phyloP scores from a whole-genome alignment of 2,888 invertebrate species.

The Tanypteryx hageni region DNA sequence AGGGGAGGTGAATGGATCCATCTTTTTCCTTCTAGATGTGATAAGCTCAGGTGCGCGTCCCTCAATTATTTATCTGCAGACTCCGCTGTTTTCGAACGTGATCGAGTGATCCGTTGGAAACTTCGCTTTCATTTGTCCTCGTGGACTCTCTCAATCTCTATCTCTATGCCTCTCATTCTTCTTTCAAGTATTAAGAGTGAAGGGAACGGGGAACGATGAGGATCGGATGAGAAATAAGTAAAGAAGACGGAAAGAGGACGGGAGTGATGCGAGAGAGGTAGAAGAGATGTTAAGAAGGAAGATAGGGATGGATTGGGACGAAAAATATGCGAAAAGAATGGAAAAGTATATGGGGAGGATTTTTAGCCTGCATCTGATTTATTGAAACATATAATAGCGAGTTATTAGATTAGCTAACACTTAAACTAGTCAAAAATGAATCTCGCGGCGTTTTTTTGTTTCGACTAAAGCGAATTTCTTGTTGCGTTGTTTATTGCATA shows the following conservation, averaged over 20 bases:
- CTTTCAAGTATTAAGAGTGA: not conserved
- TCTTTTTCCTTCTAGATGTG: not conserved
- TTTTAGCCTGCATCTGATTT: too few relatives aligned
- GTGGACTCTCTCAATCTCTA: not conserved
- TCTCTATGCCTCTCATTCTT: not conserved
- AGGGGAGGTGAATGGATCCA: not conserved
- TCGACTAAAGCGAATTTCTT: too few relatives aligned
- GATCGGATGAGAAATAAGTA: not conserved
- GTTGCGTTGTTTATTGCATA: too few relatives aligned
- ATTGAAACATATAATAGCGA: too few relatives aligned
- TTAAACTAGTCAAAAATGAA: too few relatives aligned
- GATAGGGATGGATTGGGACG: too few relatives aligned
- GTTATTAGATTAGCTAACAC: too few relatives aligned
- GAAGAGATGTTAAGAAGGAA: not conserved
- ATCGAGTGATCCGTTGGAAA: not conserved
- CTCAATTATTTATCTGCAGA: conserved; percentile 20
- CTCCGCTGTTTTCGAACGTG: conserved; percentile 1
- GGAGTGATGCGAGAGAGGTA: not conserved
- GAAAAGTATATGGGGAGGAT: too few relatives aligned
- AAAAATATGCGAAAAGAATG: too few relatives aligned
- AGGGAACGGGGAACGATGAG: not conserved
- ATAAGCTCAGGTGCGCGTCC: conserved; percentile 28
- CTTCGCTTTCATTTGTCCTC: not conserved
- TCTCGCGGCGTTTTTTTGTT: too few relatives aligned
- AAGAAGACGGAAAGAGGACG: not conserved